Base-by-base conservation (phyloP, 2,113 vertebrate species). In the Salminus brasiliensis region DNA sequence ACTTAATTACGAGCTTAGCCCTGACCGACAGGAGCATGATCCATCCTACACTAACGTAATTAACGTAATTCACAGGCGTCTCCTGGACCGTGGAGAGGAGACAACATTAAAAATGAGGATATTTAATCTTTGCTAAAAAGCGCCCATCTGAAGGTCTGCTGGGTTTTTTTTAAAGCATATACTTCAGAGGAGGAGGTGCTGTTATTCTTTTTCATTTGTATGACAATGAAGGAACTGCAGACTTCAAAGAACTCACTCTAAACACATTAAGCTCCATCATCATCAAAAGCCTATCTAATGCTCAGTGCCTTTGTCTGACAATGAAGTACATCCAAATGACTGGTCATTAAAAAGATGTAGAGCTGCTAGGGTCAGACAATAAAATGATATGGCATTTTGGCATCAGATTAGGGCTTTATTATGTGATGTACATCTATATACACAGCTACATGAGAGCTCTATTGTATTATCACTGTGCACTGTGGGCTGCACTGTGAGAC, bases 1-100 rank as follows among this genome's bases (percentile, higher is more conserved):
- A 78, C 77, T 70, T 84, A 81, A 84, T 85, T 84, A 85, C 63
- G 27, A 75, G 77, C 81, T 83, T 83, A 84, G 77, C 80, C 76
- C 74, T 82, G 78, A 78, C 75, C 79, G 69, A 79, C 78, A 85
- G 78, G 49, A 83, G 66, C 78, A 74, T 68, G 73, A 72, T 67
- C 74, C 78, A 78, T 72, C 72, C 80, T 49, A 75, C 66, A 49
- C 70, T 72, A 75, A 78, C 72, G 74, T 81, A 74, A 86, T 82
- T 81, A 82, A 83, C 80, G 76, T 70, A 80, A 81, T 72, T 79
- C 79, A 59, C 83, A 66, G 79, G 11, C 53, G 60, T 73, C 52
- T 76, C 52, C 67, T 76, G 62, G 80, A 71, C 67, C 59, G 53
- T 72, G 27, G 63, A 55, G 72, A 60, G 63, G 53, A 82, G 52